A percentile compares a stretch with the other conserved stretches of the same genome.
These are phyloP conservation scores for Dusona sp. DNA, from an alignment of 2,888 invertebrate genomes.

Conservation along the genomic window DNA sequence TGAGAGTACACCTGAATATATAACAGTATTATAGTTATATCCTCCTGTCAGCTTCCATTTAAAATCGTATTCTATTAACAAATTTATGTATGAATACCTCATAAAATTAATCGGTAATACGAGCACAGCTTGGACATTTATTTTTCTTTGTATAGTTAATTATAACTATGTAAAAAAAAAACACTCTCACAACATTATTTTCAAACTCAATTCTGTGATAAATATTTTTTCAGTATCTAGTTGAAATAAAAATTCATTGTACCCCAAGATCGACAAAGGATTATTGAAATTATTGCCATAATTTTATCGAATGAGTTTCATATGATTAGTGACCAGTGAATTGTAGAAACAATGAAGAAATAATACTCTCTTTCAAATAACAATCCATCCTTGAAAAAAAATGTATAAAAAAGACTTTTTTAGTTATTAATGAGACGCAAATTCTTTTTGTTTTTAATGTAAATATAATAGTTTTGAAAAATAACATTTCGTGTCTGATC, in stretches of 20 bases:
- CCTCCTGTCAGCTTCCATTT: not conserved
- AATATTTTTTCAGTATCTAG: not conserved
- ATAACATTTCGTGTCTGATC: not conserved
- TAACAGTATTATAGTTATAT: not conserved
- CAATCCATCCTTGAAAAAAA: no score
- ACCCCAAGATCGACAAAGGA: no score
- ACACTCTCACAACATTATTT: not conserved
- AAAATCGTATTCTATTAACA: not conserved
- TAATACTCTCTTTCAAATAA: no score
- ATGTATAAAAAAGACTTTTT: no score
- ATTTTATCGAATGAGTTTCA: no score
- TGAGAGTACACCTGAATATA: slow-evolving; percentile 41
- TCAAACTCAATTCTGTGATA: not conserved
- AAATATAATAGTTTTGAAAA: not conserved
- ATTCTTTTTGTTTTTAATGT: not conserved
- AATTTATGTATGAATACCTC: not conserved
- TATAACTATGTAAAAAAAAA: not conserved
- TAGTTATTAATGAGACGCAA: no score
- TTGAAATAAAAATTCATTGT: no score
- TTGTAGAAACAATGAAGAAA: no score
- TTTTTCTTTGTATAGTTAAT: not conserved
- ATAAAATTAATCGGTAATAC: not conserved
- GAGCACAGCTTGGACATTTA: not conserved
- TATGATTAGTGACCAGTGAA: no score
- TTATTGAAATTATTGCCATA: no score